These are phyloP conservation scores for Coptodon rendalli DNA, from an alignment of 2,113 vertebrate species.

Conservation along the genomic window DNA sequence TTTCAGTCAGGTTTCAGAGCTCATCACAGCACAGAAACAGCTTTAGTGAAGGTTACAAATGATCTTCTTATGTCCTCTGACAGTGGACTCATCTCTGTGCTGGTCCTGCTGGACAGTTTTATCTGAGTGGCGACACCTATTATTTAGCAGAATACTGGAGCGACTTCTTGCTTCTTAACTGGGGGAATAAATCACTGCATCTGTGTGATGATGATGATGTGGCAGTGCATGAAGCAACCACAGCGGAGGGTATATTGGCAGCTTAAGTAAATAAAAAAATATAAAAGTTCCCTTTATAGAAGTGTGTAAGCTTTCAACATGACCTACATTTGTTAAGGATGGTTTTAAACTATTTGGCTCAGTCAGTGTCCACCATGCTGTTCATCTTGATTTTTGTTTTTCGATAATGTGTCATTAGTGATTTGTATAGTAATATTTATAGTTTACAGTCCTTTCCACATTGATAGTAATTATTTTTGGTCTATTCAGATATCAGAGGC, in stretches of 20 bases:
- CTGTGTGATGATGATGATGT: neutral
- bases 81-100: neutral
- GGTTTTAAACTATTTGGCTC: neutral
- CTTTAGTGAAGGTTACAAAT: too few relatives aligned
- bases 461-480: neutral
- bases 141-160: neutral
- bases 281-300: neutral
- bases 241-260: neutral
- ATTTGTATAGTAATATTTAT: neutral
- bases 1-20: too few relatives aligned
- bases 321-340: neutral
- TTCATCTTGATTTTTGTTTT: neutral
- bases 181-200: neutral
- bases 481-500: constrained; percentile 48
- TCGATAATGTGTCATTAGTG: neutral
- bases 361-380: neutral
- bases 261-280: neutral
- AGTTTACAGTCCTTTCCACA: neutral
- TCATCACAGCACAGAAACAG: too few relatives aligned
- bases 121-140: neutral
- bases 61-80: neutral
- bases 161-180: neutral
- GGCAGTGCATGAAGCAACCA: neutral
- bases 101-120: neutral
- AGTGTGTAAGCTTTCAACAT: neutral